phyloP scores from a whole-genome alignment of 2,797 vertebrate genomes.

The Artibeus lituratus region DNA sequence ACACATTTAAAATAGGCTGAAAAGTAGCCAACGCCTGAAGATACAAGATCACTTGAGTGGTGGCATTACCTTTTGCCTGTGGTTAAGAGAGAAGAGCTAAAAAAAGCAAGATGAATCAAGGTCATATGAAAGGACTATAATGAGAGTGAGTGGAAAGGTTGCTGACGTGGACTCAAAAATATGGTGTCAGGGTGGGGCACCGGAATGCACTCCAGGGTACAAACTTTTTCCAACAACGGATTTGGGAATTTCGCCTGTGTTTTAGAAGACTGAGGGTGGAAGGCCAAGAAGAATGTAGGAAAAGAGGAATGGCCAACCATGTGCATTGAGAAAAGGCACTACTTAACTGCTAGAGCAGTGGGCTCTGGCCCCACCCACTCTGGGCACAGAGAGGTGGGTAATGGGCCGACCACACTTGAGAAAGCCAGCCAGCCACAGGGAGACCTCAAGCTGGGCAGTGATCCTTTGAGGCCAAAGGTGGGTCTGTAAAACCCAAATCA shows the following conservation, averaged over 20 bases:
- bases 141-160: constrained; percentile 15
- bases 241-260: not conserved
- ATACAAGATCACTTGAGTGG: constrained; percentile 3
- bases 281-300: not conserved
- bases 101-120: constrained; percentile 51
- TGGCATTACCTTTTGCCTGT: not conserved
- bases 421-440: not conserved
- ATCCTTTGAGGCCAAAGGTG: constrained; percentile 9
- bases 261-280: not conserved
- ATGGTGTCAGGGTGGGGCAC: not conserved
- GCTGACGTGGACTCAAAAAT: constrained; percentile 42
- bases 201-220: constrained; percentile 3
- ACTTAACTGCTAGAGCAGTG: not conserved
- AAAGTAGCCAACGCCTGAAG: constrained; percentile 24
- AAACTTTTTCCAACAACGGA: constrained; percentile 23
- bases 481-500: not conserved
- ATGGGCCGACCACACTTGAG: not conserved
- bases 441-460: not conserved
- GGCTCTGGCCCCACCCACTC: not conserved
- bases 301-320: not conserved
- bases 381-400: not conserved
- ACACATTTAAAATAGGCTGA: constrained; percentile 59
- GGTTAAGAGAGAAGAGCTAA: constrained; percentile 44
- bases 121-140: constrained; percentile 30
- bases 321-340: not conserved